These are phyloP conservation scores for Numenius phaeopus DNA, from an alignment of 2,797 vertebrate genomes.

Conservation along the genomic window DNA sequence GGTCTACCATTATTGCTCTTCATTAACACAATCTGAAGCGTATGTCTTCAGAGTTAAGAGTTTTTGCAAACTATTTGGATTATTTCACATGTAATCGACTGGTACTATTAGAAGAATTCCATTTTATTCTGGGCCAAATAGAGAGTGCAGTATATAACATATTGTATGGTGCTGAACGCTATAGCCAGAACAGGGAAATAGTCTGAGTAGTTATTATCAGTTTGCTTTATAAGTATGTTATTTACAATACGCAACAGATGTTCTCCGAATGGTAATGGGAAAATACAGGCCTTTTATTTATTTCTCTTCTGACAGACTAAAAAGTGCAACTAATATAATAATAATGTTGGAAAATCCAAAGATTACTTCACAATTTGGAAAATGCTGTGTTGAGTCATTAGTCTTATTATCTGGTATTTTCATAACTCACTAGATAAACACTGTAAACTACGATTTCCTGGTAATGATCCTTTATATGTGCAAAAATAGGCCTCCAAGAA, in stretches of 20 bases:
- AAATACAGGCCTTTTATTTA: conserved; percentile 82
- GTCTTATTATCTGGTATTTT: conserved; percentile 82
- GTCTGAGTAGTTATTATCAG: conserved; percentile 76
- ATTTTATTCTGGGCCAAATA: background rate
- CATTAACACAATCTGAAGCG: background rate
- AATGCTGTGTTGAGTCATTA: conserved; percentile 81
- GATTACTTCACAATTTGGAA: conserved; percentile 83
- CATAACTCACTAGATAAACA: conserved; percentile 82
- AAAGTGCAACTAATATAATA: conserved; percentile 84
- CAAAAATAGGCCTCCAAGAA: conserved; percentile 74
- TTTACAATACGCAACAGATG: conserved; percentile 85
- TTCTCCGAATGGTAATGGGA: conserved; percentile 81
- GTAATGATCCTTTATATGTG: conserved; percentile 75
- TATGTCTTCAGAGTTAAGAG: background rate
- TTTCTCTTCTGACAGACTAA: conserved; percentile 79
- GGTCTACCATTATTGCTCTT: background rate
- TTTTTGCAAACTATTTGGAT: background rate
- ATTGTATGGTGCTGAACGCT: conserved; percentile 43
- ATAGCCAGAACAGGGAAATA: conserved; percentile 70
- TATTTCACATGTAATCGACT: background rate
- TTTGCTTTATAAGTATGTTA: conserved; percentile 83
- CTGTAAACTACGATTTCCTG: conserved; percentile 73
- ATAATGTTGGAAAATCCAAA: conserved; percentile 80
- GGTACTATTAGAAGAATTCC: background rate
- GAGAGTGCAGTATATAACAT: background rate